phyloP scores from a whole-genome alignment of 2,113 vertebrate genomes.

The Apteryx mantelli region DNA sequence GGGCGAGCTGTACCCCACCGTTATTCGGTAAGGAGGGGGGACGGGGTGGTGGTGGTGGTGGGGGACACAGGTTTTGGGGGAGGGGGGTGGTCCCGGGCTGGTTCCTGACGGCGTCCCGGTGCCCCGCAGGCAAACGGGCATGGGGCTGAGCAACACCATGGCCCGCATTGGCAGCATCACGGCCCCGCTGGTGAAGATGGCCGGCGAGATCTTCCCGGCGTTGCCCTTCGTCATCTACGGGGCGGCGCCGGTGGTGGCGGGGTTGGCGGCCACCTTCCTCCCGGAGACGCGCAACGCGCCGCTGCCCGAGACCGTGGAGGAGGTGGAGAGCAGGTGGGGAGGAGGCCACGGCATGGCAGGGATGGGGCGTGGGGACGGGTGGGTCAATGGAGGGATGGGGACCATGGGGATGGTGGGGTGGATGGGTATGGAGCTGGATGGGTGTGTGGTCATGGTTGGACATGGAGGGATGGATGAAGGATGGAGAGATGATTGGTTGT shows the following conservation, averaged over 20 bases:
- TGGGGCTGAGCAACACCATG: conserved; percentile 53
- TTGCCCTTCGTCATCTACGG: conserved; percentile 43
- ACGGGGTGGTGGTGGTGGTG: too few species aligned
- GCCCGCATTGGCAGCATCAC: conserved; percentile 13
- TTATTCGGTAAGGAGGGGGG: neutral
- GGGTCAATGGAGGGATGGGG: too few species aligned
- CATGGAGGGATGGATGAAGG: too few species aligned
- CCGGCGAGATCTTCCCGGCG: neutral
- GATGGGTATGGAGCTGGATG: neutral
- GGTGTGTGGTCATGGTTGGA: too few species aligned
- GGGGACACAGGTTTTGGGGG: too few species aligned
- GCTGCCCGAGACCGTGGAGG: neutral
- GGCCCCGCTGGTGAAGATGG: conserved; percentile 14
- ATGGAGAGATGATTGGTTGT: too few species aligned
- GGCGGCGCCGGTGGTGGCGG: neutral
- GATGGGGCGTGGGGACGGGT: too few species aligned
- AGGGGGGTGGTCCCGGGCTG: too few species aligned
- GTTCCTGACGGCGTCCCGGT: too few species aligned
- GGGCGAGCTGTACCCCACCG: conserved; percentile 29
- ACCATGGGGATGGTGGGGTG: neutral
- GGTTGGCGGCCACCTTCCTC: conserved; percentile 80
- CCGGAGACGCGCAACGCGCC: conserved; percentile 8
- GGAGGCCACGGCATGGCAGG: too few species aligned
- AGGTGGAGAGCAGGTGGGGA: conserved; percentile 32
- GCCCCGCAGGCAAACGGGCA: conserved; percentile 11